phyloP scores from a whole-genome alignment of 2,888 invertebrate species.

The Scelioninae gen. 1 region DNA sequence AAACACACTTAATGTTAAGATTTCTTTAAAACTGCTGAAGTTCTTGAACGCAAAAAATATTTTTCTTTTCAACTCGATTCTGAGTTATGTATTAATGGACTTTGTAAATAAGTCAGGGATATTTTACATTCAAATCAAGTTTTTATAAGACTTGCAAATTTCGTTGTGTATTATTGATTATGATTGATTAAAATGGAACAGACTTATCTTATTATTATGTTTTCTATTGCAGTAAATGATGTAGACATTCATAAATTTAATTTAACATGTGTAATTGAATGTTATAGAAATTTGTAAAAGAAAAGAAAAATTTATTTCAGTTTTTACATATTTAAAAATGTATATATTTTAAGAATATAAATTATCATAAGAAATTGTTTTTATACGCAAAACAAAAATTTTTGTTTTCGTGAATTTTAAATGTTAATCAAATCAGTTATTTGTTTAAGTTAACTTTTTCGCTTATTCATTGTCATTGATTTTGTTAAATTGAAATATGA shows the following conservation, averaged over 20 bases:
- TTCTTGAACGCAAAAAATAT: neutral
- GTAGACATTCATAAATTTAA: neutral
- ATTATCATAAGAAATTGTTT: too few relatives aligned
- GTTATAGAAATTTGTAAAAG: too few relatives aligned
- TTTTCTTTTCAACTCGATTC: neutral
- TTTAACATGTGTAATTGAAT: neutral
- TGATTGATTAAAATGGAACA: neutral
- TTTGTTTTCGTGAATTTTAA: too few relatives aligned
- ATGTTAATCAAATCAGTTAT: neutral
- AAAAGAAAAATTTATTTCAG: too few relatives aligned
- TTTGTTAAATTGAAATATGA: conserved; percentile 1
- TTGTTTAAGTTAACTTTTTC: neutral
- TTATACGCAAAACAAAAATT: too few relatives aligned
- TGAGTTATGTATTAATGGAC: neutral
- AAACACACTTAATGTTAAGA: too few relatives aligned
- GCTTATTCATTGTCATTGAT: neutral
- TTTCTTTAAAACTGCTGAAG: too few relatives aligned
- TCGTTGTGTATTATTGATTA: neutral
- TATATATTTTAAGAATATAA: too few relatives aligned
- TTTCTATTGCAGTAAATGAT: neutral
- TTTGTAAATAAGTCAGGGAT: neutral
- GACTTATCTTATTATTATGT: neutral
- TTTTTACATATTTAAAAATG: too few relatives aligned
- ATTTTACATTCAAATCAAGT: neutral
- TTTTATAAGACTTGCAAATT: neutral